phyloP scores from a whole-genome alignment of 2,113 vertebrate genomes.

The Ammodytes dubius region DNA sequence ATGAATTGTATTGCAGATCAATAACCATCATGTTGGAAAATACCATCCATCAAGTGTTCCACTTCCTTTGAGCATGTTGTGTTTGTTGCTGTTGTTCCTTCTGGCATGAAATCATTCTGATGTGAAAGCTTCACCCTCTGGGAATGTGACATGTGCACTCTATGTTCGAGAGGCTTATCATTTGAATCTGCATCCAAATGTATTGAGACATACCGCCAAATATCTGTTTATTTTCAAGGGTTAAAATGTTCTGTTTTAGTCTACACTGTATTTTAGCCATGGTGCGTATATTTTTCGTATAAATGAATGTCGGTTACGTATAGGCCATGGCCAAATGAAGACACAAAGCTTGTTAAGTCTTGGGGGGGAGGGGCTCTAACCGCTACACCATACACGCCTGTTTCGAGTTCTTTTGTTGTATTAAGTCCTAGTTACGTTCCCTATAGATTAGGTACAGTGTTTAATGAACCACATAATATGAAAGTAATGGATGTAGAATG shows the following conservation, averaged over 20 bases:
- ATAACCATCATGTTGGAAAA: slow-evolving; percentile 39
- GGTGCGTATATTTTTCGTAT: too few species aligned
- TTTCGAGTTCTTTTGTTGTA: too few species aligned
- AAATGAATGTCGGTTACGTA: too few species aligned
- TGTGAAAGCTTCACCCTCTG: slow-evolving; percentile 1
- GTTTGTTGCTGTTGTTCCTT: slow-evolving; percentile 11
- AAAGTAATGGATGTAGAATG: too few species aligned
- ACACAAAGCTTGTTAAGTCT: too few species aligned
- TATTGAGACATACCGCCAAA: not conserved
- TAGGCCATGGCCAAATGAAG: too few species aligned
- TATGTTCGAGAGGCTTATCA: slow-evolving; percentile 8
- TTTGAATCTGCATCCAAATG: not conserved
- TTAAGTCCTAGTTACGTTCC: too few species aligned
- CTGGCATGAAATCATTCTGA: slow-evolving; percentile 24
- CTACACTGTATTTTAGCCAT: not conserved
- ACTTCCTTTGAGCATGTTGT: not conserved
- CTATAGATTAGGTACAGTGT: too few species aligned
- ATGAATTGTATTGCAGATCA: slow-evolving; percentile 33
- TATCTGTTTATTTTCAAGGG: not conserved
- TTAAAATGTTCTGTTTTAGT: not conserved
- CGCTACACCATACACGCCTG: too few species aligned
- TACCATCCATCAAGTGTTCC: not conserved
- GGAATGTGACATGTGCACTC: not conserved
- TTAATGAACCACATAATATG: too few species aligned
- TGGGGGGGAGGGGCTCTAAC: too few species aligned